A percentile compares a stretch with the other conserved stretches of the same genome.
Evolutionary conservation across 2,113 vertebrate genomes (phyloP).

Genomic region (Plecturocebus donacophilus): DNA sequence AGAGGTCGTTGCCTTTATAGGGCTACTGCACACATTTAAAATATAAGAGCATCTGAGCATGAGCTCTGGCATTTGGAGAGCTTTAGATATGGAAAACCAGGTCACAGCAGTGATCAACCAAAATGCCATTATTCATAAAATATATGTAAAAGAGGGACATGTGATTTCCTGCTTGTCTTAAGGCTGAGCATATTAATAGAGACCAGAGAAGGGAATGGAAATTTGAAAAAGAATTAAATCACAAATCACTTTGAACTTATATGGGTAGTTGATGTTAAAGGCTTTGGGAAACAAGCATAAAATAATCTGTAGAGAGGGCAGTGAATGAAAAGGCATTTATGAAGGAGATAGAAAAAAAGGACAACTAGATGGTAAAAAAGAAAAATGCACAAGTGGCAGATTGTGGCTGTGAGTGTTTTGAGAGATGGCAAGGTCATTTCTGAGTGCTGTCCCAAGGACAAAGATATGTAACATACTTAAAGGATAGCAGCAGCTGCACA

Average conservation of each 20-base stretch:
- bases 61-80: conserved; percentile 65
- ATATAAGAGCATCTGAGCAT: conserved; percentile 24
- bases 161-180: conserved; percentile 56
- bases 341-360: conserved; percentile 16
- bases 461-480: not conserved
- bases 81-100: conserved; percentile 49
- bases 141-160: conserved; percentile 12
- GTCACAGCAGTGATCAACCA: conserved; percentile 68
- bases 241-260: conserved; percentile 19
- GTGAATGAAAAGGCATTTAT: conserved; percentile 28
- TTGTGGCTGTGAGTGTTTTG: conserved; percentile 4
- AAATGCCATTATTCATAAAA: conserved; percentile 66
- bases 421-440: not conserved
- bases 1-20: conserved; percentile 21
- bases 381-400: conserved; percentile 26
- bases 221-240: conserved; percentile 54
- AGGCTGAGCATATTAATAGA: conserved; percentile 43
- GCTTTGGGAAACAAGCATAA: conserved; percentile 1
- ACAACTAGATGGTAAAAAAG: conserved; percentile 18
- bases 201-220: conserved; percentile 45
- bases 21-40: conserved; percentile 39
- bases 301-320: not conserved
- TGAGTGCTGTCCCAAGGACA: conserved; percentile 23
- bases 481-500: not conserved
- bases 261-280: conserved; percentile 15